Percentiles rank a stretch among this genome's conserved stretches.
Conservation (phyloP, 2,888 invertebrate genomes). For the Eupithecia insigniata region DNA sequence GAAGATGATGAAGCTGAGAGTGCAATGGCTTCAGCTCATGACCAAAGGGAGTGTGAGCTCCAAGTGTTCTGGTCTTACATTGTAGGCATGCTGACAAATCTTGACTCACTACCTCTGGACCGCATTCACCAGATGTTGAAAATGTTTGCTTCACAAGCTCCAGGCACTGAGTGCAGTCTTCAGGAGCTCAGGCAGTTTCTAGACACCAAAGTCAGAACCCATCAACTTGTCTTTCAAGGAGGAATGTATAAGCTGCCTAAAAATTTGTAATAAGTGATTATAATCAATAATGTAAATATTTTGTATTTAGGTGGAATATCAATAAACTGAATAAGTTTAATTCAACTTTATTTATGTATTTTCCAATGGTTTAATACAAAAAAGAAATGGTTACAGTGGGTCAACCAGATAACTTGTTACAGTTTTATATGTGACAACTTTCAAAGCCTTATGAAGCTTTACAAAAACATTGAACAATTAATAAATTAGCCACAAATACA, state of each 20-base stretch:
- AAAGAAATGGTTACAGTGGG: constrained; percentile 78
- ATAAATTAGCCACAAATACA: constrained; percentile 69
- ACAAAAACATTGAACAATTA: constrained; percentile 56
- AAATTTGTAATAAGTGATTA: constrained; percentile 58
- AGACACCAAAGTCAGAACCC: constrained; percentile 96
- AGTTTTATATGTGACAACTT: constrained; percentile 58
- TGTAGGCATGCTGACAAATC: constrained; percentile 97
- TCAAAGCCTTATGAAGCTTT: constrained; percentile 53
- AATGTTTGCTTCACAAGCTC: constrained; percentile 97
- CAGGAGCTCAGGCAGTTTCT: constrained; percentile 95
- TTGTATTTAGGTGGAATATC: constrained; percentile 11
- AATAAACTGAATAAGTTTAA: constrained; percentile 59
- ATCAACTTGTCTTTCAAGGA: constrained; percentile 92
- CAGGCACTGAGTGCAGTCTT: constrained; percentile 93
- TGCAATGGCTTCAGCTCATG: constrained; percentile 97
- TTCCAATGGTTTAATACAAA: constrained; percentile 65
- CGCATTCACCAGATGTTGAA: constrained; percentile 98
- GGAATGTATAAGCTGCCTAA: constrained; percentile 95
- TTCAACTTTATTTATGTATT: constrained; percentile 67
- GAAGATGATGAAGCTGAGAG: constrained; percentile 97
- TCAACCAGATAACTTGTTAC: constrained; percentile 68
- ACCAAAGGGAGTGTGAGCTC: constrained; percentile 96
- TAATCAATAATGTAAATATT: constrained; percentile 1
- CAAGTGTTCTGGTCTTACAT: constrained; percentile 99
- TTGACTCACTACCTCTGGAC: constrained; percentile 95